Conservation (phyloP, 2,888 invertebrate genomes). For the Noctuana brunneofusca region DNA sequence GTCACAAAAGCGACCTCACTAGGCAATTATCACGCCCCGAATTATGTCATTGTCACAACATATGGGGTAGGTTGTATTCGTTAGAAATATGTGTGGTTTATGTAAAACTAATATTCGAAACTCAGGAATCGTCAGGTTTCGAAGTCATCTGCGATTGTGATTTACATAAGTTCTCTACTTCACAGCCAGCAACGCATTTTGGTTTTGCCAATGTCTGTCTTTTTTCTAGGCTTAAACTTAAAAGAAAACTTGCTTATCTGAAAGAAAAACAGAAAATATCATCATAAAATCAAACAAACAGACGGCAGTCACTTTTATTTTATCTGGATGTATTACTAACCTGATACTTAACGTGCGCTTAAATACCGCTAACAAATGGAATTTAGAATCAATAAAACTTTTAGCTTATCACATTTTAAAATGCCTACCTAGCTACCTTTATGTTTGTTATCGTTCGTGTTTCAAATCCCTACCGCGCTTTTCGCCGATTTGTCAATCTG, state of each 20-base stretch:
- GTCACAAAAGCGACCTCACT: conserved; percentile 64
- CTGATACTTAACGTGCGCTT: too few relatives aligned
- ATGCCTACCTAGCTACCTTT: too few relatives aligned
- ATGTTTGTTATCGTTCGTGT: neutral
- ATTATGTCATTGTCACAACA: conserved; percentile 75
- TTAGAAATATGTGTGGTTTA: conserved; percentile 23
- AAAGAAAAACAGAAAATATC: too few relatives aligned
- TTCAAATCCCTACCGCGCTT: conserved; percentile 35
- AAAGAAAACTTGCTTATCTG: too few relatives aligned
- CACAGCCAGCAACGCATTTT: too few relatives aligned
- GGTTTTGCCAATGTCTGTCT: too few relatives aligned
- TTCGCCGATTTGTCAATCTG: conserved; percentile 66
- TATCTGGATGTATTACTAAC: too few relatives aligned
- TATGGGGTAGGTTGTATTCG: conserved; percentile 32
- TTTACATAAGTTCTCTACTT: neutral
- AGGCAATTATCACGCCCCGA: conserved; percentile 75
- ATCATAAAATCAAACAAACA: too few relatives aligned
- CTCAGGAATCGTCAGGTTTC: neutral
- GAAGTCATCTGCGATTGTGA: neutral
- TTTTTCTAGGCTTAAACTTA: too few relatives aligned
- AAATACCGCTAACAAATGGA: neutral
- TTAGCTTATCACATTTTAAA: too few relatives aligned
- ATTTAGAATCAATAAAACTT: neutral
- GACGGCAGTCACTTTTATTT: too few relatives aligned
- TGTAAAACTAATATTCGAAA: conserved; percentile 35